A percentile compares a stretch with the other conserved stretches of the same genome.
phyloP scores from a whole-genome alignment of 2,797 vertebrate species.

The Gastrophryne carolinensis region DNA sequence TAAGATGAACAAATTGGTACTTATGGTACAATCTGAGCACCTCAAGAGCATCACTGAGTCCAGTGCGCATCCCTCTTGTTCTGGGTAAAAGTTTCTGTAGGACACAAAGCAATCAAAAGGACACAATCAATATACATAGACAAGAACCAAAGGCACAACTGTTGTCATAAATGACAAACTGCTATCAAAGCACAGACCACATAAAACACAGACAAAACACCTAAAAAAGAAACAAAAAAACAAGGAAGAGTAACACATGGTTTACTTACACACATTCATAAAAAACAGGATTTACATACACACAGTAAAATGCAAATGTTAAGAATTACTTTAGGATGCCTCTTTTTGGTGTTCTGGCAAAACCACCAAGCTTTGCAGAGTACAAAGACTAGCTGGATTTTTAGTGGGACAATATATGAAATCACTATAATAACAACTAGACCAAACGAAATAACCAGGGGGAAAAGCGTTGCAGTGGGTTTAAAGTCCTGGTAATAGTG shows the following conservation, averaged over 20 bases:
- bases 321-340: no score
- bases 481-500: no score
- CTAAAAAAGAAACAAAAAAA: no score
- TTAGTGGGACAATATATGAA: no score
- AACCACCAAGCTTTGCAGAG: no score
- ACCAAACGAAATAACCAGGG: no score
- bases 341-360: no score
- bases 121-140: slow-evolving; percentile 70
- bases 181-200: neutral
- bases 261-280: neutral
- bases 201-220: neutral
- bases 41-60: slow-evolving; percentile 76
- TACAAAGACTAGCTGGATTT: no score
- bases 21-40: slow-evolving; percentile 70
- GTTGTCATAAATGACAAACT: neutral
- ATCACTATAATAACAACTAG: no score
- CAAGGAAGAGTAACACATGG: neutral
- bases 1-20: slow-evolving; percentile 61
- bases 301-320: neutral
- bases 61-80: slow-evolving; percentile 72
- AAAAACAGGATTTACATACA: neutral
- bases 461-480: no score
- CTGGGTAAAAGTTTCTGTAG: slow-evolving; percentile 73
- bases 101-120: slow-evolving; percentile 78
- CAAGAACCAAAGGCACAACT: neutral